Conservation (phyloP, 2,113 vertebrate species). For the Tamias sibiricus region DNA sequence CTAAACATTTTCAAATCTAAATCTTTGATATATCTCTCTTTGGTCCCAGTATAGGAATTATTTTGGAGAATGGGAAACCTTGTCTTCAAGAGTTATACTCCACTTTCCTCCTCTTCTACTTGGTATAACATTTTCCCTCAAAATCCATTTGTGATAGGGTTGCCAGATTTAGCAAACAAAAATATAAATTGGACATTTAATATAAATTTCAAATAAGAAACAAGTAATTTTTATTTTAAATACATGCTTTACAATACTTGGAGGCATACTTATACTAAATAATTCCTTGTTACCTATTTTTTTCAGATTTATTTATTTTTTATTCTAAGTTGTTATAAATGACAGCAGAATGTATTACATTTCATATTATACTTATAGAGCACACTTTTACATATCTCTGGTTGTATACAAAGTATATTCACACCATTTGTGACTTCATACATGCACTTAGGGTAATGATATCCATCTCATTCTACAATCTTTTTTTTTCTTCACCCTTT, state of each 20-base stretch:
- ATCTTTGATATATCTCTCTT: background rate
- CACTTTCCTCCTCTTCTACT: background rate
- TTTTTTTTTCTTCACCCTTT: no score
- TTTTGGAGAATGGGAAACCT: background rate
- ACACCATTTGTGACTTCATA: no score
- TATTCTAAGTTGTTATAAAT: no score
- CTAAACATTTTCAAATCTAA: background rate
- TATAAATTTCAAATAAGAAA: background rate
- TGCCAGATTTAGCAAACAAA: background rate
- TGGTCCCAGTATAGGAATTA: background rate
- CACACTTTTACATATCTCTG: no score
- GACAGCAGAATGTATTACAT: no score
- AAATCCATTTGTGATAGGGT: background rate
- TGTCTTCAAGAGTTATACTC: background rate
- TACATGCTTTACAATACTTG: background rate
- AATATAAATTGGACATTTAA: background rate
- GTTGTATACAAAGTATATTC: no score
- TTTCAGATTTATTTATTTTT: no score
- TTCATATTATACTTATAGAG: no score
- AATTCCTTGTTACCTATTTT: constrained; percentile 12
- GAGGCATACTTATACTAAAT: background rate
- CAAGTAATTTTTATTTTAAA: background rate
- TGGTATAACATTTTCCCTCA: background rate
- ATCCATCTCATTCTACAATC: no score
- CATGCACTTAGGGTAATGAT: no score